Evolutionary conservation across 2,888 invertebrate species (phyloP).

Genomic region (Synanthedon myopaeformis): DNA sequence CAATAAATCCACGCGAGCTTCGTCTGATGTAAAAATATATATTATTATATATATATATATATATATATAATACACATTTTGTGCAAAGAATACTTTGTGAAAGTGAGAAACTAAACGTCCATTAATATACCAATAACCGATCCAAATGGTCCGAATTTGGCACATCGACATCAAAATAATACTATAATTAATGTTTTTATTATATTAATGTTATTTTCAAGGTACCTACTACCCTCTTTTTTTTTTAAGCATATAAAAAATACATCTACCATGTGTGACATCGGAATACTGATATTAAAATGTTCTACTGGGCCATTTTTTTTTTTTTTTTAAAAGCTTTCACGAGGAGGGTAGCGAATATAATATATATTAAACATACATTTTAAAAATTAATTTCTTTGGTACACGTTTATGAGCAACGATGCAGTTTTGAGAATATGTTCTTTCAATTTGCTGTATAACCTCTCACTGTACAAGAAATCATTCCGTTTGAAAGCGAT

Average conservation of each 20-base stretch:
- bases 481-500: too few relatives aligned
- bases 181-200: slow-evolving; percentile 16
- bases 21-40: background rate
- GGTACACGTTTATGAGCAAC: slow-evolving; percentile 67
- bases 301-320: background rate
- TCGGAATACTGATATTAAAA: slow-evolving; percentile 1
- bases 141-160: slow-evolving; percentile 58
- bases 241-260: background rate
- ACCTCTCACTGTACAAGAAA: too few relatives aligned
- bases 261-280: slow-evolving; percentile 4
- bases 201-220: background rate
- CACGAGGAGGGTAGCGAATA: slow-evolving; percentile 3
- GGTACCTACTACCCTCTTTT: background rate
- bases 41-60: too few relatives aligned
- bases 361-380: slow-evolving; percentile 10
- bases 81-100: background rate
- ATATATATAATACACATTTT: background rate
- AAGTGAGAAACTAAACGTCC: slow-evolving; percentile 1
- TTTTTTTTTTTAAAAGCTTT: background rate
- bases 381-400: slow-evolving; percentile 47
- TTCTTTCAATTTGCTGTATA: too few relatives aligned
- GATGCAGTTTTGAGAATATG: slow-evolving; percentile 5
- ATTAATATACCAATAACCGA: slow-evolving; percentile 27
- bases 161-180: slow-evolving; percentile 53
- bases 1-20: background rate